These are phyloP conservation scores for Grapholita molesta DNA, from an alignment of 1,140 invertebrate genomes.

Conservation along the genomic window DNA sequence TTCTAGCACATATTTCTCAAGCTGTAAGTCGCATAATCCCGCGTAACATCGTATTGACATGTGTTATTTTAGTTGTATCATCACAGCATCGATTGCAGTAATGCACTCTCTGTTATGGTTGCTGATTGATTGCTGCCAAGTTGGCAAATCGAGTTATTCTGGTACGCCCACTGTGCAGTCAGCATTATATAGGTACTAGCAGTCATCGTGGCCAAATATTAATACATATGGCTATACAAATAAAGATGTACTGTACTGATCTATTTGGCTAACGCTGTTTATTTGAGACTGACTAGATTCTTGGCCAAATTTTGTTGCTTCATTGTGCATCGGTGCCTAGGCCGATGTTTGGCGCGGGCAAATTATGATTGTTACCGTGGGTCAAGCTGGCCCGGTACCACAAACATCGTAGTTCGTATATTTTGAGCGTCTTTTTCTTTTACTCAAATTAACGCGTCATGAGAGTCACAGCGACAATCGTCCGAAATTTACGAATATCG, in stretches of 20 bases:
- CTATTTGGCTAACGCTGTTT: too few relatives aligned
- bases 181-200: too few relatives aligned
- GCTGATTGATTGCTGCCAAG: conserved; percentile 33
- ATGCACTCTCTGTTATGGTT: conserved; percentile 23
- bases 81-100: background rate
- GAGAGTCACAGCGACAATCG: too few relatives aligned
- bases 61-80: background rate
- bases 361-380: background rate
- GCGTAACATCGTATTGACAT: background rate
- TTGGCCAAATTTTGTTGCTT: background rate
- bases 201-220: too few relatives aligned
- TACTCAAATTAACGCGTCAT: too few relatives aligned
- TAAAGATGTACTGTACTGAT: too few relatives aligned
- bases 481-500: too few relatives aligned
- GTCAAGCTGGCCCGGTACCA: too few relatives aligned
- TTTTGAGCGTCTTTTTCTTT: too few relatives aligned
- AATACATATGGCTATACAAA: too few relatives aligned
- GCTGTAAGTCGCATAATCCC: background rate
- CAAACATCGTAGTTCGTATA: too few relatives aligned
- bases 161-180: conserved; percentile 5
- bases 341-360: background rate
- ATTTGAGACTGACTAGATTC: too few relatives aligned
- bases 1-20: background rate
- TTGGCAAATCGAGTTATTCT: conserved; percentile 16
- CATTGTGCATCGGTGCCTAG: background rate